These are phyloP conservation scores for Arothron firmamentum DNA, from an alignment of 2,113 vertebrate genomes.

Conservation along the genomic window DNA sequence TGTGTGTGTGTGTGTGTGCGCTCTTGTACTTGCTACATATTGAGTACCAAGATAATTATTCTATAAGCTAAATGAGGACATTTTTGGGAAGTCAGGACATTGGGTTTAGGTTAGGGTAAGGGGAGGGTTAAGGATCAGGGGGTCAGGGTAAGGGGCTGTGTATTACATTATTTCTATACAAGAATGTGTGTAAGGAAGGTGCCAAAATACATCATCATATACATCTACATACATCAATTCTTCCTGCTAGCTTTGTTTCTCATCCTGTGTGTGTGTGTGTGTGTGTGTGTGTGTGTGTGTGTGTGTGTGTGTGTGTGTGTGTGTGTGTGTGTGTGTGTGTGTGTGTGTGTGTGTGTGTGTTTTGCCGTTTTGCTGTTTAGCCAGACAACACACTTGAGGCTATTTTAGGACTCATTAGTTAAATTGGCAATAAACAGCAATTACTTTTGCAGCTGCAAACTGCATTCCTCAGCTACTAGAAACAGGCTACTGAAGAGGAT, in stretches of 20 bases:
- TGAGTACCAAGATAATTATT: too few relatives aligned
- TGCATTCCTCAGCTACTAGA: slow-evolving; percentile 49
- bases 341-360: not conserved
- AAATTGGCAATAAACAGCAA: slow-evolving; percentile 79
- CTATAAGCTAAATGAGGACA: too few relatives aligned
- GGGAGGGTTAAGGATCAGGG: too few relatives aligned
- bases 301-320: slow-evolving; percentile 1
- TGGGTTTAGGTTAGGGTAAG: too few relatives aligned
- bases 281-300: not conserved
- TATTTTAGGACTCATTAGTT: slow-evolving; percentile 77
- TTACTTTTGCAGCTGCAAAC: slow-evolving; percentile 73
- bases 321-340: not conserved
- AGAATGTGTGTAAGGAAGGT: too few relatives aligned
- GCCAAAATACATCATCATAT: too few relatives aligned
- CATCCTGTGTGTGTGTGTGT: slow-evolving; percentile 8
- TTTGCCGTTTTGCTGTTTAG: slow-evolving; percentile 47
- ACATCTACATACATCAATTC: slow-evolving; percentile 33
- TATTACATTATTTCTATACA: too few relatives aligned
- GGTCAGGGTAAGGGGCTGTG: too few relatives aligned
- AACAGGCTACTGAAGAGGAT: slow-evolving; percentile 30
- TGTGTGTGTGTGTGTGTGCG: slow-evolving; percentile 8
- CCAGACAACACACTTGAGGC: slow-evolving; percentile 68
- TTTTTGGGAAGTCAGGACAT: too few relatives aligned
- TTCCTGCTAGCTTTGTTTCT: slow-evolving; percentile 24
- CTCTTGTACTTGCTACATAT: not conserved